These are phyloP conservation scores for Ophiodon elongatus DNA, from an alignment of 2,113 vertebrate genomes.

Conservation along the genomic window DNA sequence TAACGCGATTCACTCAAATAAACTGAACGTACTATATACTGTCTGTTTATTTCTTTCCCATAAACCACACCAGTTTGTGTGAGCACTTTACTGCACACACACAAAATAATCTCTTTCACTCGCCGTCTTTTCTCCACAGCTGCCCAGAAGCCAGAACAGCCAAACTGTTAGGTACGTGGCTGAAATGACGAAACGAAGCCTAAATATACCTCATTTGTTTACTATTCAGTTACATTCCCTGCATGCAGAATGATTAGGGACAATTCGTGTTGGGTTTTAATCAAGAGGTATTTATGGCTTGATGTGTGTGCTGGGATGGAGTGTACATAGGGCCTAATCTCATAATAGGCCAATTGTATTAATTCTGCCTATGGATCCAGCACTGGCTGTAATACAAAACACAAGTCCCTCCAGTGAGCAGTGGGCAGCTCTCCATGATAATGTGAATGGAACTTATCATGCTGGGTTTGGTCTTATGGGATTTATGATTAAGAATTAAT, in stretches of 20 bases:
- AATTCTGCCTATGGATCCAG: conserved; percentile 42
- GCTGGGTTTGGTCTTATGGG: conserved; percentile 45
- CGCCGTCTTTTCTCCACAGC: conserved; percentile 23
- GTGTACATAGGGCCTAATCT: conserved; percentile 51
- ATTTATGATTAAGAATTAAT: conserved; percentile 58
- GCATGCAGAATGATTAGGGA: conserved; percentile 59
- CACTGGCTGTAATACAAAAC: conserved; percentile 44
- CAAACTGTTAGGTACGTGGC: conserved; percentile 16
- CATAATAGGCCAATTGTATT: conserved; percentile 55
- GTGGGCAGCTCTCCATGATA: conserved; percentile 50
- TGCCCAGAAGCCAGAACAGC: conserved; percentile 40
- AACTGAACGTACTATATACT: background rate
- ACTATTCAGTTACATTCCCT: conserved; percentile 38
- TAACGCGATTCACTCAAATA: conserved; percentile 7
- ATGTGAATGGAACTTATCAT: conserved; percentile 51
- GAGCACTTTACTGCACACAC: conserved; percentile 2
- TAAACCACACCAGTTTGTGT: background rate
- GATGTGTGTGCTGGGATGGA: conserved; percentile 33
- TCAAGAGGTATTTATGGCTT: conserved; percentile 47
- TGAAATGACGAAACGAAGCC: conserved; percentile 46
- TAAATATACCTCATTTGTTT: conserved; percentile 56
- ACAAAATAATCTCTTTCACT: conserved; percentile 31
- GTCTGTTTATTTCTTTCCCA: conserved; percentile 12
- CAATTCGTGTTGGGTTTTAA: conserved; percentile 53
- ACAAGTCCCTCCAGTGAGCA: conserved; percentile 42